Evolutionary conservation across 2,113 vertebrate species (phyloP).

Genomic region (Eretmochelys imbricata): DNA sequence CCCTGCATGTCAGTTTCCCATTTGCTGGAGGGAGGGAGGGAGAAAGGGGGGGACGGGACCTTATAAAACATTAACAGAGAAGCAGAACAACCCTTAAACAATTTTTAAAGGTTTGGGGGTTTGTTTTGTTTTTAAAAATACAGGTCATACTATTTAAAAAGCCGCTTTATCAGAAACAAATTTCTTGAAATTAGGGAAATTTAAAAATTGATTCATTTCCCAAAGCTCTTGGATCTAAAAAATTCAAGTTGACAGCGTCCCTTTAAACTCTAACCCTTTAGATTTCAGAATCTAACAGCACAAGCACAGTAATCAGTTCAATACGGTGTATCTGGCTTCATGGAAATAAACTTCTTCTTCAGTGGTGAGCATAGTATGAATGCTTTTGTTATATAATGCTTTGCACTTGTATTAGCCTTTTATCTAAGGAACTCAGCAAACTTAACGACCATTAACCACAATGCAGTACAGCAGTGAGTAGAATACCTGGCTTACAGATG

Average conservation of each 20-base stretch:
- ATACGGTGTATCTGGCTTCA: background rate
- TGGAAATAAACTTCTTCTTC: fast-evolving
- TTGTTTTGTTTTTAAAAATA: background rate
- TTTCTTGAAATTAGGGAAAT: background rate
- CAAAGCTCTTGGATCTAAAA: background rate
- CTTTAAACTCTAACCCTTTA: background rate
- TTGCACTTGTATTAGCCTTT: background rate
- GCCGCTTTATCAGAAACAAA: background rate
- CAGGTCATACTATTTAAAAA: background rate
- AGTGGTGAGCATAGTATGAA: fast-evolving
- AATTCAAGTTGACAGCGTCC: background rate
- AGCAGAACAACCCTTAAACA: background rate
- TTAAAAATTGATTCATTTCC: background rate
- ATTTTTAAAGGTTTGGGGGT: background rate
- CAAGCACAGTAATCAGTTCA: background rate
- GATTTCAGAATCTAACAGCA: fast-evolving
- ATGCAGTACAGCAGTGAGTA: background rate
- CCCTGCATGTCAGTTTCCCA: background rate
- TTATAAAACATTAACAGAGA: background rate
- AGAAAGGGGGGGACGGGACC: too few relatives aligned
- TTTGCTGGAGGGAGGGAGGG: constrained; percentile 23
- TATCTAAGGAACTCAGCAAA: background rate
- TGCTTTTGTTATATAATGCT: background rate
- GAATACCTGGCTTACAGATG: constrained; percentile 47
- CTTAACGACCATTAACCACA: fast-evolving